Percentiles rank a stretch among this genome's conserved stretches.
These are phyloP conservation scores for Erethizon dorsatum DNA, from an alignment of 2,797 vertebrate species.

Conservation along the genomic window DNA sequence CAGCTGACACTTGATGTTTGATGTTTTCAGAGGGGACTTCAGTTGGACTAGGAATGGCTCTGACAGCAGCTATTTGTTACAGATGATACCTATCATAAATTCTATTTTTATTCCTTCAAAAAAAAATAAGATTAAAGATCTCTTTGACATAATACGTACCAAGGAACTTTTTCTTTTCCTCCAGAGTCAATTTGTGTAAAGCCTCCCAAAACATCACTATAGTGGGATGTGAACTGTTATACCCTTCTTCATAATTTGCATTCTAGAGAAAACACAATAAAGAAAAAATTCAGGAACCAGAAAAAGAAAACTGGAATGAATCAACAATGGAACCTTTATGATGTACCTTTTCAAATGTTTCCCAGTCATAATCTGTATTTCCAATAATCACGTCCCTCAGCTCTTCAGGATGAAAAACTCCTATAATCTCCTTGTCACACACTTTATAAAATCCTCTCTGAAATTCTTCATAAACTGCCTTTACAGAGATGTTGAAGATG, in stretches of 20 bases:
- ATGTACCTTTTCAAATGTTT: conserved; percentile 86
- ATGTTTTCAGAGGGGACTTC: not conserved
- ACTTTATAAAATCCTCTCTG: conserved; percentile 87
- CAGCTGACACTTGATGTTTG: not conserved
- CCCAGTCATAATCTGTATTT: conserved; percentile 86
- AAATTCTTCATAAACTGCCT: conserved; percentile 86
- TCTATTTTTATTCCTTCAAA: not conserved
- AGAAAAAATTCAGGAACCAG: not conserved
- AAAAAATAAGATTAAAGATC: not conserved
- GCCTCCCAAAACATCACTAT: conserved; percentile 88
- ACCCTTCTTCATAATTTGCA: conserved; percentile 79
- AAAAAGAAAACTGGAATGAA: conserved; percentile 17
- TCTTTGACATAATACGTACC: conserved; percentile 82
- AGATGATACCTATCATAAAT: not conserved
- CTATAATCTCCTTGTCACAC: conserved; percentile 81
- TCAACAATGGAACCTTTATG: not conserved
- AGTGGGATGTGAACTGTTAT: conserved; percentile 82
- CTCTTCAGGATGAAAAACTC: conserved; percentile 86
- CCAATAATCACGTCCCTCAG: conserved; percentile 84
- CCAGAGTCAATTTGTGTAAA: conserved; percentile 84
- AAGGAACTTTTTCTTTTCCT: conserved; percentile 87
- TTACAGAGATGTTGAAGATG: conserved; percentile 87
- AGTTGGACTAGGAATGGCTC: not conserved
- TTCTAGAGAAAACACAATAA: conserved; percentile 74
- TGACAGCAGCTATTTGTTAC: not conserved